Evolutionary conservation across 2,113 vertebrate species (phyloP), one percentile per base, ranked within the genome.

Genomic region (Pimephales promelas): DNA sequence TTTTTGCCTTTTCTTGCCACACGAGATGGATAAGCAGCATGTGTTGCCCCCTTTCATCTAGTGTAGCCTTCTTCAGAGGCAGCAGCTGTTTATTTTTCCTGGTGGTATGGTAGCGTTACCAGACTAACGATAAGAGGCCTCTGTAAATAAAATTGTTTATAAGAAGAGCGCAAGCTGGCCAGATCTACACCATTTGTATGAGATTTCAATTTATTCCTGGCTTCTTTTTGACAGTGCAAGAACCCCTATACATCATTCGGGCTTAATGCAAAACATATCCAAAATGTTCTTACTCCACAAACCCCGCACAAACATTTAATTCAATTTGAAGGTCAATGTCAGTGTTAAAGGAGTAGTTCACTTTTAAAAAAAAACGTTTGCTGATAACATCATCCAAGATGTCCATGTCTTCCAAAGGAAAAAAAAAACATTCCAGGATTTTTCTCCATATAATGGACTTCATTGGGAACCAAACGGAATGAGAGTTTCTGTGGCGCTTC

Each of bases 71-170:
- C 83, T 80, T 24, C 40, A 70, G 86, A 87, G 86, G 61, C 71
- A 47, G 45, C 45, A 71, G 34, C 68, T 87, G 86, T 90, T 90
- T 89, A 79, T 87, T 86, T 82, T 85, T 87, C 79, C 68, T 84
- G 18, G 49, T 84, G 72, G 78, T 57, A 86, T 81, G 84, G 73
- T 77, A 81, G 79, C 64, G 45, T 59, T 70, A 68, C 74, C 79
- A 87, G 72, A 79, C 83, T 78, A 83, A 87, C 81, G 87, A 88
- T 80, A 88, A 80, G 83, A 77, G 81, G 81, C 52, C 85, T 83
- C 31, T 82, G 61, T 76, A 82, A 81, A 86, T 76, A 34, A 9
- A 11, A 72, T 34, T 81, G 83, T 86, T 84, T 81, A 75, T 64
- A 73, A 45, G 80, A 80, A 57, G 31, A 56, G 78, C 62, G 43